Base-by-base conservation (phyloP, 2,797 vertebrate genomes). In the Poeciliopsis presidionis region DNA sequence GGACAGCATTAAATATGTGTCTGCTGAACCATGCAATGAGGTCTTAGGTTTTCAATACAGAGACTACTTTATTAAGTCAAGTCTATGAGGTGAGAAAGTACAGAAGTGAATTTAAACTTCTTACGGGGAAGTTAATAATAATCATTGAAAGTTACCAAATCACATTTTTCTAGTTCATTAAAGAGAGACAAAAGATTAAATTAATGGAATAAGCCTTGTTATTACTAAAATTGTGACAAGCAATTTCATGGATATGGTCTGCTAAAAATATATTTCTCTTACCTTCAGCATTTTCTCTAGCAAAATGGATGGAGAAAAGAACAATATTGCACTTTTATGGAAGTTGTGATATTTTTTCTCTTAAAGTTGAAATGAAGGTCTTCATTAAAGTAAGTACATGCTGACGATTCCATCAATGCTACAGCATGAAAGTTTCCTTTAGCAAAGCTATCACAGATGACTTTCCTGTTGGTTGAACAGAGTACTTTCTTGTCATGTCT, bases 71-170 rank as follows among this genome's bases (percentile, higher is more conserved):
- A 81, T 81, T 81, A 71, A 81, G 74, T 73, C 0, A 75, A 57
- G 78, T 73, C 11, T 59, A 45, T 76, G 39, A 75, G 75, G 76
- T 75, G 46, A 69, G 67, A 75, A 55, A 81, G 28, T 47, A 76
- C 20, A 25, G 39, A 73, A 76, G 6, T 76, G n/a, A 75, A 80
- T 80, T 59, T 78, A 46, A 63, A 53, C n/a, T 6, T 22, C 8
- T 74, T 5, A 20, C 4, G 46, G 22, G 33, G 49, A 83, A 80
- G 70, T 39, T 33, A 76, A 74, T 84, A 39, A 59, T 39, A 20
- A 53, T 53, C 1, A 51, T 81, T 77, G 33, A 45, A 28, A 67
- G 22, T 46, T 0, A 74, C 45, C 67, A 72, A 85, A 20, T 55
- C 9, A 20, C 6, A 72, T 47, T 28, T 45, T 45, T 70, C 65